Conservation (phyloP, 2,797 vertebrate genomes). For the Molossus molossus region DNA sequence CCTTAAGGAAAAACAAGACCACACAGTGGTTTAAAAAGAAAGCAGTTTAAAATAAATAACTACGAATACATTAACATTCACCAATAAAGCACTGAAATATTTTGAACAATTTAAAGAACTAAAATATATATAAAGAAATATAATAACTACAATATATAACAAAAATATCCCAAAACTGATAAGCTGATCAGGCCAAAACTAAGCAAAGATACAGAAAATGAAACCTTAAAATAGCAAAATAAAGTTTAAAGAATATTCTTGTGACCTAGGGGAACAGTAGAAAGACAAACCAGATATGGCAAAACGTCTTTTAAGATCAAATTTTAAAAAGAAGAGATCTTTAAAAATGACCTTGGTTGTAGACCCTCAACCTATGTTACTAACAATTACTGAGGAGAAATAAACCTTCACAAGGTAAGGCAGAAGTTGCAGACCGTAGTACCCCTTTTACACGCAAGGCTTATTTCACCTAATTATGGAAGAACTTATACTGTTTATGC, state of each 20-base stretch:
- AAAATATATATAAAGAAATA: neutral
- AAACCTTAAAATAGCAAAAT: neutral
- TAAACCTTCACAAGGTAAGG: neutral
- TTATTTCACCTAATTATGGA: neutral
- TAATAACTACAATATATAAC: neutral
- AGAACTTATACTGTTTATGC: neutral
- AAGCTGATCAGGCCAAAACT: neutral
- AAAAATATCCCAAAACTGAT: conserved; percentile 18
- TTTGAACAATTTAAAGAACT: neutral
- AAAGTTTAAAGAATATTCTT: conserved; percentile 30
- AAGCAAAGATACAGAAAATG: neutral
- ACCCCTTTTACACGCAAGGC: neutral
- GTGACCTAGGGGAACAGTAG: neutral
- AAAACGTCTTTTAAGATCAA: conserved; percentile 27
- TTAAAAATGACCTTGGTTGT: neutral
- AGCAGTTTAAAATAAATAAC: neutral
- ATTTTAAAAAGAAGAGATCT: conserved; percentile 7
- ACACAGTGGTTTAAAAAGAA: neutral
- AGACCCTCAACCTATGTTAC: neutral
- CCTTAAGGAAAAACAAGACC: neutral
- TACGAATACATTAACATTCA: neutral
- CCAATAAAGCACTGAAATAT: neutral
- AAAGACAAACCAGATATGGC: neutral
- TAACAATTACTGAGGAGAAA: conserved; percentile 36
- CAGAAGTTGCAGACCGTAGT: neutral